Percentiles rank a stretch among this genome's conserved stretches.
Evolutionary conservation across 2,888 invertebrate species (phyloP).

Genomic region (Epinotia nisella): DNA sequence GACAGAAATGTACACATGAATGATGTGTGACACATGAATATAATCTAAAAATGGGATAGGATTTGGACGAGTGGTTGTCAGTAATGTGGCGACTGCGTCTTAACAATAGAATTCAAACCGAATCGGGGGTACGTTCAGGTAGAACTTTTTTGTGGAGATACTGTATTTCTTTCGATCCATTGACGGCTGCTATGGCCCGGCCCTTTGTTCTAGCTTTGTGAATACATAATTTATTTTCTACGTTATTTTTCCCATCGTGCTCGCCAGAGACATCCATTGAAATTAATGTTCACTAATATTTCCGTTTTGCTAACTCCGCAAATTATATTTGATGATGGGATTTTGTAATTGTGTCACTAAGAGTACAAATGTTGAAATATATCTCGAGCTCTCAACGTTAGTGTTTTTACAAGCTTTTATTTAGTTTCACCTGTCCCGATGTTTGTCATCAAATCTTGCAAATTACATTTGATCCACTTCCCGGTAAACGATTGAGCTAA

Average conservation of each 20-base stretch:
- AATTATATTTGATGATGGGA: constrained; percentile 14
- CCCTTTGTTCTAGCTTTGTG: constrained; percentile 59
- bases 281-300: constrained; percentile 39
- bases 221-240: constrained; percentile 48
- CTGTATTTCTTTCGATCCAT: constrained; percentile 60
- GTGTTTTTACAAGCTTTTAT: too few species aligned
- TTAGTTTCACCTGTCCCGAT: too few species aligned
- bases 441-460: too few species aligned
- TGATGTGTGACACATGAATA: constrained; percentile 27
- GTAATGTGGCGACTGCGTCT: constrained; percentile 49
- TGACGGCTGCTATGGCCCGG: constrained; percentile 55
- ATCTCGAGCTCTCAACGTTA: too few species aligned
- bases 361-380: background rate
- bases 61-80: constrained; percentile 21
- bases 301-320: constrained; percentile 34
- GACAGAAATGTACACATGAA: background rate
- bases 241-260: constrained; percentile 44
- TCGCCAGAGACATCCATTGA: constrained; percentile 41
- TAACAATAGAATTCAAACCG: constrained; percentile 62
- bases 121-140: constrained; percentile 70
- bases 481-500: too few species aligned
- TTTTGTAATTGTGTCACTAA: background rate
- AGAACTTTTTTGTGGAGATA: constrained; percentile 62
- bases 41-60: constrained; percentile 39
- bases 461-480: too few species aligned